Evolutionary conservation across 2,888 invertebrate species (phyloP).

Genomic region (Drosophila dives): DNA sequence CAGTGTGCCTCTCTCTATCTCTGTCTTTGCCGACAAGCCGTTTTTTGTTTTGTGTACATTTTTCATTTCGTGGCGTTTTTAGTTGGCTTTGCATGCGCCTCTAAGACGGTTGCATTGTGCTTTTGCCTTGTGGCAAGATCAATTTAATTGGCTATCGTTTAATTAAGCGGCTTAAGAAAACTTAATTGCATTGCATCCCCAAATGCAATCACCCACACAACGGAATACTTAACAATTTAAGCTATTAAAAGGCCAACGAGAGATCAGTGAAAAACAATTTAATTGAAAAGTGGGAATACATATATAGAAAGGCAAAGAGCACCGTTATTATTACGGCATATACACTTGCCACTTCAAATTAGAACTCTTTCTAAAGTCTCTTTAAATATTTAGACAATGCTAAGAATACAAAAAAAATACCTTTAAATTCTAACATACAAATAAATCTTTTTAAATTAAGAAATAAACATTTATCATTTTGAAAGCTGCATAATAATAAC

Average conservation of each 20-base stretch:
- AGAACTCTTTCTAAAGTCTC: background rate
- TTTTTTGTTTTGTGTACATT: slow-evolving; percentile 40
- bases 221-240: slow-evolving; percentile 5
- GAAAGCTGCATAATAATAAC: background rate
- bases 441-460: background rate
- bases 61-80: slow-evolving; percentile 14
- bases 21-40: slow-evolving; percentile 2
- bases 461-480: background rate
- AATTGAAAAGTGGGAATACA: slow-evolving; percentile 13
- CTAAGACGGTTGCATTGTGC: slow-evolving; percentile 46
- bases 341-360: background rate
- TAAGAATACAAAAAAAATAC: background rate
- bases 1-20: slow-evolving; percentile 3
- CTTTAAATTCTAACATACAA: background rate
- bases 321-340: background rate
- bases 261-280: slow-evolving; percentile 9
- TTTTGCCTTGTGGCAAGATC: slow-evolving; percentile 29
- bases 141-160: slow-evolving; percentile 37
- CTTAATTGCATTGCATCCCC: slow-evolving; percentile 41
- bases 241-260: background rate
- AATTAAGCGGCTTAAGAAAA: slow-evolving; percentile 41
- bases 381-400: background rate
- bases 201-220: slow-evolving; percentile 9
- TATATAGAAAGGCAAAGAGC: background rate
- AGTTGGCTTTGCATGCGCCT: slow-evolving; percentile 42